Percentiles rank a stretch among this genome's conserved stretches.
Conservation (phyloP, 2,797 vertebrate genomes). For the Enteromius afrohamiltoni region DNA sequence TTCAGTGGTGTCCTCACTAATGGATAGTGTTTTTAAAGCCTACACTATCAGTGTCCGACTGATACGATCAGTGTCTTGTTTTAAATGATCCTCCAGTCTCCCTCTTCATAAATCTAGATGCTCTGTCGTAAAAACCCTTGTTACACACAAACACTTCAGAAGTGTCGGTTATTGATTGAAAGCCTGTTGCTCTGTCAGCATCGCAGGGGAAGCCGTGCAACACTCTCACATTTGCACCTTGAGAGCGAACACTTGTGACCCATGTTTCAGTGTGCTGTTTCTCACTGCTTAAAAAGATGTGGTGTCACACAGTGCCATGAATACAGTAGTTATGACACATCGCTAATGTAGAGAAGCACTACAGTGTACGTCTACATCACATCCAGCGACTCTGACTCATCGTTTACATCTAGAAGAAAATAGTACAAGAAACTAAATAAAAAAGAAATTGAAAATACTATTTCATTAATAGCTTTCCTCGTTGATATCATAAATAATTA, state of each 20-base stretch:
- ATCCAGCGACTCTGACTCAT: not conserved
- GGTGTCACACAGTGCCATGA: constrained; percentile 7
- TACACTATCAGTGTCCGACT: not conserved
- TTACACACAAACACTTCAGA: constrained; percentile 17
- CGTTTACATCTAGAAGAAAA: not conserved
- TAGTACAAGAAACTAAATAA: not conserved
- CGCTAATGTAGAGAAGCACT: constrained; percentile 2
- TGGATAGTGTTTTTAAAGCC: constrained; percentile 14
- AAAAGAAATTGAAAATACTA: too few relatives aligned
- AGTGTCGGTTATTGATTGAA: constrained; percentile 28
- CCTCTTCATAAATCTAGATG: not conserved
- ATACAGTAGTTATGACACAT: constrained; percentile 15
- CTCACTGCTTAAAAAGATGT: not conserved
- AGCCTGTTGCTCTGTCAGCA: constrained; percentile 8
- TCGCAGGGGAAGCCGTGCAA: constrained; percentile 20
- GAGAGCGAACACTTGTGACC: constrained; percentile 13
- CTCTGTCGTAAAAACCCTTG: constrained; percentile 9
- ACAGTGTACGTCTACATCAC: not conserved
- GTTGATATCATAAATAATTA: not conserved
- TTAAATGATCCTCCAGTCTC: constrained; percentile 2
- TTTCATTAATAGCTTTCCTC: not conserved
- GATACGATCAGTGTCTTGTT: constrained; percentile 20
- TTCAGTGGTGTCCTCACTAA: not conserved
- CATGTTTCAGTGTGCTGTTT: constrained; percentile 16
- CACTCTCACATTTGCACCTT: constrained; percentile 19